These are phyloP conservation scores for Mayetiola destructor DNA, from an alignment of 2,888 invertebrate genomes.

Conservation along the genomic window DNA sequence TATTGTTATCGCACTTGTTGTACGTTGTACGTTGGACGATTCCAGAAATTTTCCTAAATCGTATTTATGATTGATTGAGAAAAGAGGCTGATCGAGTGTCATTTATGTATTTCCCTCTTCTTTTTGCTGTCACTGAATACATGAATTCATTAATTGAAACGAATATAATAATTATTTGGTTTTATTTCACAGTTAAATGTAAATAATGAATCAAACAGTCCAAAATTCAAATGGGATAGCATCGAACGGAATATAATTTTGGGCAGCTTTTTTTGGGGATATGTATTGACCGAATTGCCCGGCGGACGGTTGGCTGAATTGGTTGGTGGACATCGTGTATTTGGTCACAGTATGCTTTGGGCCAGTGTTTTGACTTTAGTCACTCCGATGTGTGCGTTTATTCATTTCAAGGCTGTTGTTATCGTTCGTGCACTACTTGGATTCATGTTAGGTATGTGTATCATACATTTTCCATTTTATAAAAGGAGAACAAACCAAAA, in stretches of 20 bases:
- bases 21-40: background rate
- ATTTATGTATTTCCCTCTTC: no score
- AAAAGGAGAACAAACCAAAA: no score
- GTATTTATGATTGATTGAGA: no score
- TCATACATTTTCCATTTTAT: background rate
- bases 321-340: constrained; percentile 67
- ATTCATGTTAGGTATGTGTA: constrained; percentile 42
- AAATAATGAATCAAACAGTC: constrained; percentile 17
- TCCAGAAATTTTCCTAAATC: background rate
- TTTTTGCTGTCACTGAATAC: no score
- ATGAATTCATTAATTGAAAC: background rate
- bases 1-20: no score
- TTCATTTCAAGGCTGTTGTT: constrained; percentile 54
- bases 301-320: constrained; percentile 74
- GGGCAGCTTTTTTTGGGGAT: constrained; percentile 86
- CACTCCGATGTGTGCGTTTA: constrained; percentile 60
- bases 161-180: background rate
- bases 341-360: constrained; percentile 72
- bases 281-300: constrained; percentile 76
- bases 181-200: constrained; percentile 15
- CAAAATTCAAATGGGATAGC: constrained; percentile 62
- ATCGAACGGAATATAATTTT: constrained; percentile 65
- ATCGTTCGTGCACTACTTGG: constrained; percentile 59
- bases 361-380: constrained; percentile 68
- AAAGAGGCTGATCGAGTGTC: no score